Base-by-base conservation (phyloP, 2,113 vertebrate genomes). In the Aepyceros melampus region DNA sequence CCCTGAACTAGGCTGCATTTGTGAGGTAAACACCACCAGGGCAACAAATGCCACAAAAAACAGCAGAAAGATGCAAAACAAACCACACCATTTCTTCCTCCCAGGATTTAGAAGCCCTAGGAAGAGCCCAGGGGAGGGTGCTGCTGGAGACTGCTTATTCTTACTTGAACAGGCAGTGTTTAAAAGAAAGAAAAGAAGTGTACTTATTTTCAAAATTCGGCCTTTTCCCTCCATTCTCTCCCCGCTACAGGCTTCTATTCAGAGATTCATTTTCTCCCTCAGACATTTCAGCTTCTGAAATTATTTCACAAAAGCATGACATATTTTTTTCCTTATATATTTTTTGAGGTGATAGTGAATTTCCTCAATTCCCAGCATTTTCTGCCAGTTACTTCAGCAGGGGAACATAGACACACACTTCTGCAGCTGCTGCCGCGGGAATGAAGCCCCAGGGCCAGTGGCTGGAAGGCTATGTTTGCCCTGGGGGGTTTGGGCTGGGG, bases 211-310 rank as follows among this genome's bases (percentile, higher is more conserved):
- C 43, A 29, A 98, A 92, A 97, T 93, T 45, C 3, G 51, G 89
- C 81, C 53, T 95, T 96, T 95, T 17, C 40, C 79, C 71, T 97
- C 31, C 71, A 56, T 90, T 94, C 71, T 88, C 53, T 86, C 53
- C 58, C 96, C 21, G n/a, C 87, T 81, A 78, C 64, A 74, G 79
- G 78, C 67, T 98, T 97, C 78, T 87, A 93, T 95, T 97, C 78
- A 84, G 58, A 96, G 84, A 55, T 74, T 93, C 91, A 91, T 98
- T 96, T 97, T 97, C 96, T 91, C 91, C 95, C 71, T 89, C 47
- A 96, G 97, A 97, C 53, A 96, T 94, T 97, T 87, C 78, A 79
- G 88, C 64, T 94, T 89, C 83, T 85, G 74, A 96, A 97, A 87
- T 94, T 96, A 91, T 81, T 94, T 96, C 91, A 93, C 90, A 83